Conservation (phyloP, 2,888 invertebrate species). For the Zaprionus lineosus region DNA sequence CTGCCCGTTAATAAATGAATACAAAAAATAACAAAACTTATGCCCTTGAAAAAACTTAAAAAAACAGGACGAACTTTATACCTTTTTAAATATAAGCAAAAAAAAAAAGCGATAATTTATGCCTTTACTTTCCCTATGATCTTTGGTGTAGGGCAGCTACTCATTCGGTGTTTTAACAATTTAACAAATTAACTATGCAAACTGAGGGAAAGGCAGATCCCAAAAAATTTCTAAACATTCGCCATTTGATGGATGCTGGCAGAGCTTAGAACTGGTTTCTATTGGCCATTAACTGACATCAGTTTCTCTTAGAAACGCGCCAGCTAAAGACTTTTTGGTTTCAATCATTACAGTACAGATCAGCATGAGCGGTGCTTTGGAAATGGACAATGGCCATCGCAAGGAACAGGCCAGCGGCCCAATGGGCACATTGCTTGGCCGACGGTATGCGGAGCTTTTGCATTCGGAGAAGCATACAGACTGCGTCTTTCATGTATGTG, state of each 20-base stretch:
- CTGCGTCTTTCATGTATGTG: conserved; percentile 80
- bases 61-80: no score
- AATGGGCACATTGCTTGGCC: conserved; percentile 58
- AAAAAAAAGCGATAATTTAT: no score
- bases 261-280: conserved; percentile 38
- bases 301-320: conserved; percentile 22
- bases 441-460: conserved; percentile 79
- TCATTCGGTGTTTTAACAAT: no score
- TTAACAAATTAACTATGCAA: conserved; percentile 40
- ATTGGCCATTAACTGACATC: background rate
- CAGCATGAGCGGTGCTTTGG: conserved; percentile 37
- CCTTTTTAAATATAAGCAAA: no score
- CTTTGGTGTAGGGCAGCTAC: no score
- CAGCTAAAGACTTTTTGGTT: conserved; percentile 24
- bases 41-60: no score
- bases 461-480: conserved; percentile 80
- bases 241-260: conserved; percentile 31
- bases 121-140: no score
- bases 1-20: no score
- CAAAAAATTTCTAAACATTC: conserved; percentile 28
- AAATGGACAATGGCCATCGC: conserved; percentile 50
- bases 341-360: conserved; percentile 37
- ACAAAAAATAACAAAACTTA: no score
- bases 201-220: conserved; percentile 40
- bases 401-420: conserved; percentile 52